Conservation (phyloP, 2,888 invertebrate species). For the Sarcophaga caerulescens region DNA sequence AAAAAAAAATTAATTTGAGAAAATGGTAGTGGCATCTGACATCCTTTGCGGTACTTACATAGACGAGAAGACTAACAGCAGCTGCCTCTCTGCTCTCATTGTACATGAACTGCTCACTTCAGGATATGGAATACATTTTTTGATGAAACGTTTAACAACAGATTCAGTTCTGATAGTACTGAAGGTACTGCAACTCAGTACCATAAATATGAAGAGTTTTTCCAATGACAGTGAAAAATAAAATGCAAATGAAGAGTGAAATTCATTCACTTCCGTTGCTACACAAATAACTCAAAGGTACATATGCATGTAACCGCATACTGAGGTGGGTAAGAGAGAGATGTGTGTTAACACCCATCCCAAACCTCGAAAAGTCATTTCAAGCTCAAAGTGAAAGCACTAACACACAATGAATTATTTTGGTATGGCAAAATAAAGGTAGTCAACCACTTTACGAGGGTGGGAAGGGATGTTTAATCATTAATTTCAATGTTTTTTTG, state of each 20-base stretch:
- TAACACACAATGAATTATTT: too few relatives aligned
- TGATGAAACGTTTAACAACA: conserved; percentile 89
- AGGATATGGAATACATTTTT: conserved; percentile 85
- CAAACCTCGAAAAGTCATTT: not conserved
- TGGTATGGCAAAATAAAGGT: too few relatives aligned
- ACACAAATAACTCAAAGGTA: not conserved
- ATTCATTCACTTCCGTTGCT: not conserved
- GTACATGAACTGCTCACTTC: conserved; percentile 87
- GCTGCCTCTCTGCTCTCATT: conserved; percentile 80
- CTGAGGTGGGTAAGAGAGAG: not conserved
- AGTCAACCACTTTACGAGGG: too few relatives aligned
- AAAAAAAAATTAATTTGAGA: too few relatives aligned
- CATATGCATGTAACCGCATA: not conserved
- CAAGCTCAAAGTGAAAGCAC: not conserved
- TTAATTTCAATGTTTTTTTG: too few relatives aligned
- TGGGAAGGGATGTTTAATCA: too few relatives aligned
- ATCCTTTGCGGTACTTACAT: too few relatives aligned
- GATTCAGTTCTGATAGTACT: conserved; percentile 82
- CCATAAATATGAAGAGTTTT: conserved; percentile 29
- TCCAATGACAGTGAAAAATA: not conserved
- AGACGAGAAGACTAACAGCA: too few relatives aligned
- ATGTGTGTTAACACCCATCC: too few relatives aligned
- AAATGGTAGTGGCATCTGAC: too few relatives aligned
- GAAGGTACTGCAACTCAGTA: conserved; percentile 81
- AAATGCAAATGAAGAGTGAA: not conserved